A percentile compares a stretch with the other conserved stretches of the same genome.
Conservation (phyloP, 2,888 invertebrate genomes). For the Empis livida region DNA sequence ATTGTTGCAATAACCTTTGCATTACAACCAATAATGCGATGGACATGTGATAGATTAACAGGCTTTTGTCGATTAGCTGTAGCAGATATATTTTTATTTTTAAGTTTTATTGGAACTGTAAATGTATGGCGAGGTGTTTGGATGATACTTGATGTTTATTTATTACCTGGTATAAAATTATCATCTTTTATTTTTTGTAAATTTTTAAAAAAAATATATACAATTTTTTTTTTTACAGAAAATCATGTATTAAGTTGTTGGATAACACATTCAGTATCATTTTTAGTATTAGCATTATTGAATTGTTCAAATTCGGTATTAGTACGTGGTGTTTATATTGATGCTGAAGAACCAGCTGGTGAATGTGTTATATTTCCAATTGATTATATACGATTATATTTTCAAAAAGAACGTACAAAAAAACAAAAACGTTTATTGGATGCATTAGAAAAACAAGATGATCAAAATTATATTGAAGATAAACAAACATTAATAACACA, state of each 20-base stretch:
- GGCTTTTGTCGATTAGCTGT: conserved; percentile 54
- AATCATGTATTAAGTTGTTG: conserved; percentile 62
- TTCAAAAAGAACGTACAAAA: conserved; percentile 53
- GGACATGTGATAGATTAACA: conserved; percentile 51
- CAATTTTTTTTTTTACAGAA: conserved; percentile 38
- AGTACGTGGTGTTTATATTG: conserved; percentile 77
- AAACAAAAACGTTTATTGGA: conserved; percentile 38
- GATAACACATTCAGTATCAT: conserved; percentile 63
- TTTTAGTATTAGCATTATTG: conserved; percentile 59
- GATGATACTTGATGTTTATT: conserved; percentile 65
- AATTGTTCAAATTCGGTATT: conserved; percentile 79
- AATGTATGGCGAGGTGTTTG: conserved; percentile 84
- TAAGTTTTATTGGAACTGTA: conserved; percentile 68
- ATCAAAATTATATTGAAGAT: conserved; percentile 13
- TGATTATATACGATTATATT: conserved; percentile 66
- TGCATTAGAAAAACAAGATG: conserved; percentile 15
- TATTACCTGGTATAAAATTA: conserved; percentile 68
- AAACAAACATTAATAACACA: conserved; percentile 5
- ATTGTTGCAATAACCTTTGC: conserved; percentile 59
- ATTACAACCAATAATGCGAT: conserved; percentile 60
- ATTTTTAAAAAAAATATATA: not conserved
- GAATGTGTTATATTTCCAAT: conserved; percentile 75
- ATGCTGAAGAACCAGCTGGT: conserved; percentile 71
- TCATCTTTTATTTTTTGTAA: no score
- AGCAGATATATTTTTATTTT: conserved; percentile 63